Evolutionary conservation across 2,888 invertebrate genomes (phyloP).

Genomic region (Tipula lateralis): DNA sequence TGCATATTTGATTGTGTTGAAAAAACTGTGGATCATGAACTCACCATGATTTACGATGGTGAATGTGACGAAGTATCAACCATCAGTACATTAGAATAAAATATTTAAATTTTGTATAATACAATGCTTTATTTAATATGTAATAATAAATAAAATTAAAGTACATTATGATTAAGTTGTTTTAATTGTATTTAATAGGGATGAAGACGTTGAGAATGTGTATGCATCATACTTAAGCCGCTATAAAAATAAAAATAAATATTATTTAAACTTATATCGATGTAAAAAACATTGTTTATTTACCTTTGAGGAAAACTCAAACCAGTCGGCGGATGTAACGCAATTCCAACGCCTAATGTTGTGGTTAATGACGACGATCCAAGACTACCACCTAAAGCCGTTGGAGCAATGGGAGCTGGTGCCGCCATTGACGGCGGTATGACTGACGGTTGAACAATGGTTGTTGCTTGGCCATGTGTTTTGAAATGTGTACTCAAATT

Average conservation of each 20-base stretch:
- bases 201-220: conserved; percentile 46
- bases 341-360: conserved; percentile 33
- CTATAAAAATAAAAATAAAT: conserved; percentile 32
- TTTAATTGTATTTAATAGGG: conserved; percentile 38
- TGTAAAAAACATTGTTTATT: neutral
- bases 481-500: conserved; percentile 47
- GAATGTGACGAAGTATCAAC: neutral
- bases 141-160: neutral
- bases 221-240: conserved; percentile 44
- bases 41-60: neutral
- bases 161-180: neutral
- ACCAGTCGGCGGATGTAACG: conserved; percentile 40
- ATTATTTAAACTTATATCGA: neutral
- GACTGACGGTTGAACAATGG: conserved; percentile 31
- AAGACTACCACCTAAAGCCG: conserved; percentile 40
- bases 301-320: conserved; percentile 39
- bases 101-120: neutral
- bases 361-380: conserved; percentile 34
- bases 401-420: conserved; percentile 37
- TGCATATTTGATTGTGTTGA: neutral
- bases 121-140: neutral
- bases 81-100: neutral
- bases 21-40: neutral
- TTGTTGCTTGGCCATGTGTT: conserved; percentile 42
- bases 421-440: conserved; percentile 31